Base-by-base conservation (phyloP, 2,888 invertebrate genomes). In the Pristionchus arcanus region DNA sequence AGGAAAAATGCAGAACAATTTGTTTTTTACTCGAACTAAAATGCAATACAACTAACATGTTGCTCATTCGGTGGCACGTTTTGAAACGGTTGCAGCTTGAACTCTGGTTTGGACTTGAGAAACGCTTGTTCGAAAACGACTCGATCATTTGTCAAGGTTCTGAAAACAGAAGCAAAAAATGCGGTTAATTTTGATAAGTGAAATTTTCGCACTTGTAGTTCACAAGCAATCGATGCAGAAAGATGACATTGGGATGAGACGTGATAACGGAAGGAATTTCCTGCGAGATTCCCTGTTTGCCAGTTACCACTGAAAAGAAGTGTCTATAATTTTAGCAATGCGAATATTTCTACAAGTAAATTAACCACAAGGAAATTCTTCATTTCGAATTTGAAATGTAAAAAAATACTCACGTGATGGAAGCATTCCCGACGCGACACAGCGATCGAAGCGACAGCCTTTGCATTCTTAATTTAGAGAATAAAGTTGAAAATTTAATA, bases 181-280 rank as follows among this genome's bases (percentile, higher is more conserved):
- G 9, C 25, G 2, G 63, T 3, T 25, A 2, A 1, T 25, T 4
- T 25, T 4, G 7, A 63, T 4, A 55, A 11, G 55, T 11, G 13
- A 55, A 55, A 15, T 55, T 55, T 16, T 5, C 63, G 3, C 28
- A 86, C 86, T 66, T 86, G 86, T 86, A 86, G 28, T 66, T 86
- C 4, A 42, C 86, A 0, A 66, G 63, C 42, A 86, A 7, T 28
- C 86, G 86, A 66, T 86, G 86, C 3, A 86, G 86, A 15, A 86
- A 42, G 5, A 37, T 86, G 21, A 86, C 66, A 42, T 86, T 49
- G 25, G 86, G 86, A 68, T 86, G 63, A 25, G 86, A 66, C 2
- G 68, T 86, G 42, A 66, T 37, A 0, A 86, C 68, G 13, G 63
- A 31, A 7, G 84, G 84, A 84, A 84, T 84, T 16, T 7, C 28